Conservation (phyloP, 2,113 vertebrate species). For the Pteronura brasiliensis region DNA sequence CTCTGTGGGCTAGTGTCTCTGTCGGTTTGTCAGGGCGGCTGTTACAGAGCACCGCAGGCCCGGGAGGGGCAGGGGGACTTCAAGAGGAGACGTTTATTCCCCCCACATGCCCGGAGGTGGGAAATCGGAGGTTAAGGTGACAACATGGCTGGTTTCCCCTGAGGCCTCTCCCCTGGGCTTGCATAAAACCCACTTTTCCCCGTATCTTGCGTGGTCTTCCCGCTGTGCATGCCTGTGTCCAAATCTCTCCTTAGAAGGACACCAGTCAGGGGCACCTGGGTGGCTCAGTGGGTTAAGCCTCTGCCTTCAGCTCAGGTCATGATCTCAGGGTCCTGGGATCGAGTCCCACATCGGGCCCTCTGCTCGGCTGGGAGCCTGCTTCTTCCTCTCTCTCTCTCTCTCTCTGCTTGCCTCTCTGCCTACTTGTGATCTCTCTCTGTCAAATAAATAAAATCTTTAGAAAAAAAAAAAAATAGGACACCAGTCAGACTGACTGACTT, state of each 20-base stretch:
- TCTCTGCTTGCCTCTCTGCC: no score
- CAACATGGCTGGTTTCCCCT: rapidly evolving
- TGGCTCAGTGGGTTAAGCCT: no score
- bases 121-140: rapidly evolving
- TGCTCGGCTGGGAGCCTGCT: no score
- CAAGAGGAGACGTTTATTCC: rapidly evolving
- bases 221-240: neutral
- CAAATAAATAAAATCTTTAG: no score
- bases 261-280: no score
- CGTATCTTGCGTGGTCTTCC: rapidly evolving
- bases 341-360: no score
- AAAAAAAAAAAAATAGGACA: no score
- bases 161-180: neutral
- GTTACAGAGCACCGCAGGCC: rapidly evolving
- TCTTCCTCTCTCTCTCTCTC: no score
- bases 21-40: rapidly evolving
- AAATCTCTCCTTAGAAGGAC: neutral
- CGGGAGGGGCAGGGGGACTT: rapidly evolving
- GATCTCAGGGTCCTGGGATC: no score
- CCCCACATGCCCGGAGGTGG: no score
- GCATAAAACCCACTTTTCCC: neutral
- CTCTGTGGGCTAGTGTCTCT: rapidly evolving
- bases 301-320: no score
- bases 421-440: no score
- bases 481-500: neutral